These are phyloP conservation scores for Dastarcus helophoroides DNA, from an alignment of 2,888 invertebrate species.

Conservation along the genomic window DNA sequence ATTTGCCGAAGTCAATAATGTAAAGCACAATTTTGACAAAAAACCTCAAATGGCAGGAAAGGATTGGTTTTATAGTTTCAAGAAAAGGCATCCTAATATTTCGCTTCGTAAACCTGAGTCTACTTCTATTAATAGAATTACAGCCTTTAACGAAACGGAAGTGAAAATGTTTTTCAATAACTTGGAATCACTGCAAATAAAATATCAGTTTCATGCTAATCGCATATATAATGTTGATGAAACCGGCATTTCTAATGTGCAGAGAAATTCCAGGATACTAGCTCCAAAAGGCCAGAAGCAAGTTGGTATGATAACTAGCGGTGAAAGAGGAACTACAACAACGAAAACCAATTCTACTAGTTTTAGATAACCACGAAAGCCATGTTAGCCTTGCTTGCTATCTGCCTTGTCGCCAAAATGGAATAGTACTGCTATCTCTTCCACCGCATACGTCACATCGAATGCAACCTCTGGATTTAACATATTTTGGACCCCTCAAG, in stretches of 20 bases:
- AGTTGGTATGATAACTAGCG: conserved; percentile 1
- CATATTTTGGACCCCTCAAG: conserved; percentile 23
- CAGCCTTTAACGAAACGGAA: conserved; percentile 16
- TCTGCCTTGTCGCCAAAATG: conserved; percentile 17
- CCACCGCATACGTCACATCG: conserved; percentile 24
- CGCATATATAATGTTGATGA: conserved; percentile 19
- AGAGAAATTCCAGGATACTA: conserved; percentile 15
- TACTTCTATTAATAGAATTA: conserved; percentile 16
- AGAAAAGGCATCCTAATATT: conserved; percentile 13
- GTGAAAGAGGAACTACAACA: conserved; percentile 3
- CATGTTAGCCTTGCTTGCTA: conserved; percentile 19
- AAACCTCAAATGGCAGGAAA: conserved; percentile 16
- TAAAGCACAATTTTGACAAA: conserved; percentile 18
- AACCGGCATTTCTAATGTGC: conserved; percentile 20
- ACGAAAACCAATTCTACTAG: conserved; percentile 18
- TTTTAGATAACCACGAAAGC: conserved; percentile 12
- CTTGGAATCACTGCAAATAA: conserved; percentile 10
- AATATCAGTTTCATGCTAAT: conserved; percentile 13
- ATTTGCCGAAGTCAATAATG: conserved; percentile 16
- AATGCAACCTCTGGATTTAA: conserved; percentile 19
- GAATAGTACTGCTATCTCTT: conserved; percentile 20
- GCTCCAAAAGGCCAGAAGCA: conserved; percentile 3
- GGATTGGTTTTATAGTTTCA: conserved; percentile 10
- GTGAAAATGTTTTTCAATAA: conserved; percentile 15
- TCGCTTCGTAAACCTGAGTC: conserved; percentile 13